Evolutionary conservation across 2,888 invertebrate species (phyloP).

Genomic region (Chelonus formosanus): DNA sequence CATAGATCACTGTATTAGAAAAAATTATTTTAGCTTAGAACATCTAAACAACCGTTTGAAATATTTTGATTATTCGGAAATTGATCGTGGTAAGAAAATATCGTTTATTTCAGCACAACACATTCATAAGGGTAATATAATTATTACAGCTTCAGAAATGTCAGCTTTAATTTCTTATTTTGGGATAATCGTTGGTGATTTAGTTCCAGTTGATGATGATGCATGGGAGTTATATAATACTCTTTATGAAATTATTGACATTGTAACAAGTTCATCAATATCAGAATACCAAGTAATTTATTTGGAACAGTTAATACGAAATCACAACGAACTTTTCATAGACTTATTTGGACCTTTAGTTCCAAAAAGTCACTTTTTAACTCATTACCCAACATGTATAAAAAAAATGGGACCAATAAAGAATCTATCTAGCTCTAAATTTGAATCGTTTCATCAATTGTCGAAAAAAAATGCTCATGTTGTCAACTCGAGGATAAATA

Average conservation of each 20-base stretch:
- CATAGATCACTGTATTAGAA: conserved; percentile 38
- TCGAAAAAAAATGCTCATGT: background rate
- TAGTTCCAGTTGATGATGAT: conserved; percentile 24
- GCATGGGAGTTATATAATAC: conserved; percentile 29
- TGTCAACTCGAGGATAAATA: background rate
- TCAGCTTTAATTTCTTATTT: conserved; percentile 29
- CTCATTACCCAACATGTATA: background rate
- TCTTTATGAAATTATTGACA: background rate
- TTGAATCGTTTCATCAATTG: conserved; percentile 4
- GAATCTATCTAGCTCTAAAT: background rate
- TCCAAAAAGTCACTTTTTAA: background rate
- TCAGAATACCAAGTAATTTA: background rate
- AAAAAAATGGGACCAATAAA: background rate
- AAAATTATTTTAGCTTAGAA: conserved; percentile 41
- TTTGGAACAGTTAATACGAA: background rate
- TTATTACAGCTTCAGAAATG: conserved; percentile 30
- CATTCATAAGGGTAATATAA: conserved; percentile 26
- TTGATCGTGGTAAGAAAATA: conserved; percentile 3
- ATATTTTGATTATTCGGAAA: conserved; percentile 7
- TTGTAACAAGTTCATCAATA: background rate
- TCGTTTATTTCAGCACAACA: background rate
- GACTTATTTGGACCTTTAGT: background rate
- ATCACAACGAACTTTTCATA: background rate
- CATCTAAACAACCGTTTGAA: conserved; percentile 43
- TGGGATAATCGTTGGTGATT: conserved; percentile 34